Percentiles rank a stretch among this genome's conserved stretches.
These are phyloP conservation scores for Triplophysa siluroides DNA, from an alignment of 2,113 vertebrate genomes.

Conservation along the genomic window DNA sequence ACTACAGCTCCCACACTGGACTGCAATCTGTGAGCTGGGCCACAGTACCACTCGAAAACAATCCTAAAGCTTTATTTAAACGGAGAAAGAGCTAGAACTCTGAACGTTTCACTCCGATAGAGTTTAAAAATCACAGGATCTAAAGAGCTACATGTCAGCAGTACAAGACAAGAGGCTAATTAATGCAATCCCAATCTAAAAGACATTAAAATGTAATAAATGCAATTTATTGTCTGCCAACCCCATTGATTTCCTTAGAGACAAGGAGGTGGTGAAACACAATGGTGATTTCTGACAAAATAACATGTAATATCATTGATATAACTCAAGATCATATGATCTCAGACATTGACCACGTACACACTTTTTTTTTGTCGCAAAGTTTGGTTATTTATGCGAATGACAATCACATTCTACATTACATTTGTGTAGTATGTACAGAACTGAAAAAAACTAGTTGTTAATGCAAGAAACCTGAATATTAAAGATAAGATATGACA, in stretches of 20 bases:
- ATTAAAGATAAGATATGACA: background rate
- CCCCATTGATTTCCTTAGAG: background rate
- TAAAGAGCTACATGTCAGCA: background rate
- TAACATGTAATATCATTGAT: background rate
- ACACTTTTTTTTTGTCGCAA: background rate
- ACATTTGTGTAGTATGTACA: too few relatives aligned
- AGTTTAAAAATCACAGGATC: conserved; percentile 3
- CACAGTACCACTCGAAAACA: conserved; percentile 26
- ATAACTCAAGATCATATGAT: background rate
- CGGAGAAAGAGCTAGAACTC: conserved; percentile 11
- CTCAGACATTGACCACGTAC: conserved; percentile 1
- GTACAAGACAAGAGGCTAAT: background rate
- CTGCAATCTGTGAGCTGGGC: conserved; percentile 48
- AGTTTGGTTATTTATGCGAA: too few relatives aligned
- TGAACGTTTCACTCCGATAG: conserved; percentile 3
- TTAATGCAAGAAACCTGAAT: background rate
- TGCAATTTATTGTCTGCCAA: background rate
- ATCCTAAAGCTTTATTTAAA: conserved; percentile 34
- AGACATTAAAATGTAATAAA: background rate
- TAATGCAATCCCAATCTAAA: background rate
- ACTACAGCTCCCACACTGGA: conserved; percentile 49
- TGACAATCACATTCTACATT: too few relatives aligned
- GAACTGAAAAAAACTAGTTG: too few relatives aligned
- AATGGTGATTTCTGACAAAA: background rate
- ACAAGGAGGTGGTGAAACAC: background rate